These are phyloP conservation scores for Plebejus argus DNA, from an alignment of 2,888 invertebrate species.

Conservation along the genomic window DNA sequence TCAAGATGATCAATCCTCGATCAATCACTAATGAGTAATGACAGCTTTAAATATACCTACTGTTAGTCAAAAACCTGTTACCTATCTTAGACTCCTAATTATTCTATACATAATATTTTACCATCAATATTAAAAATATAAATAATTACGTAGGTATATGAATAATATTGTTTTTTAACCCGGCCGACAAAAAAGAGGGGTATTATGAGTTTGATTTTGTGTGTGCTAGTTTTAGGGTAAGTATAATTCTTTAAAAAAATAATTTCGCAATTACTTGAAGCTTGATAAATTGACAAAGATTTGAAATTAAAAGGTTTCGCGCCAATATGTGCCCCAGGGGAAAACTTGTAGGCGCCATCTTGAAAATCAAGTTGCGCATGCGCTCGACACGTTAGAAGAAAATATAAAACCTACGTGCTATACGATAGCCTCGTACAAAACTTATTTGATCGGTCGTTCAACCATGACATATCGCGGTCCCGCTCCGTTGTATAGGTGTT, in stretches of 20 bases:
- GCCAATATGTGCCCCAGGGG: slow-evolving; percentile 45
- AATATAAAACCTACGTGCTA: slow-evolving; percentile 71
- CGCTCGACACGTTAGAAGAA: slow-evolving; percentile 71
- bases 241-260: too few relatives aligned
- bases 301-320: slow-evolving; percentile 45
- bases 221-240: too few relatives aligned
- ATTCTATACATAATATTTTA: background rate
- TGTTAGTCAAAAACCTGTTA: background rate
- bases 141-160: too few relatives aligned
- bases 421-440: slow-evolving; percentile 74
- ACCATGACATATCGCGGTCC: slow-evolving; percentile 66
- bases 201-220: too few relatives aligned
- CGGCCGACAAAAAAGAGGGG: too few relatives aligned
- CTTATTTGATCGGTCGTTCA: slow-evolving; percentile 81
- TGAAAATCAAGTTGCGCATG: slow-evolving; percentile 61
- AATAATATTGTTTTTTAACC: too few relatives aligned
- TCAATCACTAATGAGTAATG: background rate
- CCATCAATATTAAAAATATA: too few relatives aligned
- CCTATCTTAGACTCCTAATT: background rate
- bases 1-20: background rate
- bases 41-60: too few relatives aligned
- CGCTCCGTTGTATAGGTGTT: slow-evolving; percentile 52
- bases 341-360: slow-evolving; percentile 61
- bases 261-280: too few relatives aligned
- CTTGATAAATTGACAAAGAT: background rate